Base-by-base conservation (phyloP, 2,797 vertebrate species). In the Rousettus madagascariensis region DNA sequence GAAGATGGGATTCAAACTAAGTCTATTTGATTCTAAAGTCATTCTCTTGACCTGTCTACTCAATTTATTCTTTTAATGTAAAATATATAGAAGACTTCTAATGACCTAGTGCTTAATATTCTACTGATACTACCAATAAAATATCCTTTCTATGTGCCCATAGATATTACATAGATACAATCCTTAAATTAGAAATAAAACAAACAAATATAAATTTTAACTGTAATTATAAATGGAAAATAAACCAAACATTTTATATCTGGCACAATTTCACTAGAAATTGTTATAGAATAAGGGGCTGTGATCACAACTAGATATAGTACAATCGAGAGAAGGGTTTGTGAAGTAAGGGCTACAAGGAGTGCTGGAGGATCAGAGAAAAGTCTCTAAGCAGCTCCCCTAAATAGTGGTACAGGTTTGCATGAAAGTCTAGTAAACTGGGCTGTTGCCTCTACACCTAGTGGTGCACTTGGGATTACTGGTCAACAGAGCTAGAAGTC, bases 321-420 rank as follows among this genome's bases (percentile, higher is more conserved):
- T 6, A 46, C 17, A 63, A 16, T 12, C 65, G 4, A 69, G 30
- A 59, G 8, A 53, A 2, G 5, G 2, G 1, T 65, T n/a, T 28
- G n/a, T 22, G 43, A 84, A 71, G 55, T 69, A 38, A 26, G 0
- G 20, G 26, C n/a, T 26, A 16, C 15, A 41, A 38, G 8, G 9
- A 19, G 16, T 49, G 5, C 9, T 13, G 1, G 20, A 91, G 9
- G 2, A 78, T 30, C 16, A 57, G 3, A 33, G 36, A 8, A 46
- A 66, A 30, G 16, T 59, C 11, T 15, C 8, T 55, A 36, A 61
- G 9, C 6, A 59, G 55, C 7, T 7, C 43, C 46, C 11, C 19
- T 38, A 36, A 43, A 24, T 7, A 8, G 1, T n/a, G 19, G 2
- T 61, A 11, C 16, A 43, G 2, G 5, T 75, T 4, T 46, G 0